These are phyloP conservation scores for Nestor notabilis DNA, from an alignment of 2,113 vertebrate genomes.

Conservation along the genomic window DNA sequence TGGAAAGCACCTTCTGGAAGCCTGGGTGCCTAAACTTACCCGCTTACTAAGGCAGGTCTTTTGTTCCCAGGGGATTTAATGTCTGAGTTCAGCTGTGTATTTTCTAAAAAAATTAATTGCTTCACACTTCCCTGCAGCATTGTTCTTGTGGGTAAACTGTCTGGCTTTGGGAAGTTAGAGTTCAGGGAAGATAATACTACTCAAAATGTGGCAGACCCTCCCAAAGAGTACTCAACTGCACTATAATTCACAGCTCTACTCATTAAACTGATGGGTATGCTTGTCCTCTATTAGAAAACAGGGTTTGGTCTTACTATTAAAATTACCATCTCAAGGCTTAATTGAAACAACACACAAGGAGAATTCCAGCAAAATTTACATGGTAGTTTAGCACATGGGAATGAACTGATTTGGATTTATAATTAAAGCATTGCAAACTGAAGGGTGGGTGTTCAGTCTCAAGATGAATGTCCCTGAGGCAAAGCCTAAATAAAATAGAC, in stretches of 20 bases:
- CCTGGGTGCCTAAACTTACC: background rate
- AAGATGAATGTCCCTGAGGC: background rate
- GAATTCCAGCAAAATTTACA: background rate
- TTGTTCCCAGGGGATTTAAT: background rate
- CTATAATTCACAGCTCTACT: background rate
- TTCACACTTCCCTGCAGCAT: background rate
- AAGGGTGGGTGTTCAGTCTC: background rate
- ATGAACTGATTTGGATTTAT: background rate
- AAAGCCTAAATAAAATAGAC: background rate
- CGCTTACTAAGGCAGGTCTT: background rate
- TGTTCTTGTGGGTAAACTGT: background rate
- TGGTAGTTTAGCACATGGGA: background rate
- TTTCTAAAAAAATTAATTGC: background rate
- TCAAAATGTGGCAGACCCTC: background rate
- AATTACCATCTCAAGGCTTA: background rate
- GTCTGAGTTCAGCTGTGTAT: background rate
- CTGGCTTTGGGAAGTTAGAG: background rate
- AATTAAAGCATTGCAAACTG: background rate
- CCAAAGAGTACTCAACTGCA: background rate
- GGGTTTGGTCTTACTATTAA: background rate
- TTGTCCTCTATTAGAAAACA: background rate
- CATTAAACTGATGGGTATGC: background rate
- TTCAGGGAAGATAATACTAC: background rate
- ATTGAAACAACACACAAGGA: background rate
- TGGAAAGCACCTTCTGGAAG: background rate